These are phyloP conservation scores for Copidosoma floridanum DNA, from an alignment of 1,140 invertebrate genomes.

Conservation along the genomic window DNA sequence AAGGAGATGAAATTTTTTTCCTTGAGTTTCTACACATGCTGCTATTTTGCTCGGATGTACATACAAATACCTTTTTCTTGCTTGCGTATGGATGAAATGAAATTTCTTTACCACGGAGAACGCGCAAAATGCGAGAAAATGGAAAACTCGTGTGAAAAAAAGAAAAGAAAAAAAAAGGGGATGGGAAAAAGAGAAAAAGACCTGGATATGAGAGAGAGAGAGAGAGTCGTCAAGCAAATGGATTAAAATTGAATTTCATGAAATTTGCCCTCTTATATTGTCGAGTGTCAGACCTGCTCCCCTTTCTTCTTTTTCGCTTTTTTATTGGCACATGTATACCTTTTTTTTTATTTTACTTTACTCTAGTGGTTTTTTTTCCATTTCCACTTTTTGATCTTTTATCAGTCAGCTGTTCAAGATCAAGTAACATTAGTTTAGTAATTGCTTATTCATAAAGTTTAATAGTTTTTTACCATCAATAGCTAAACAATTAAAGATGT, in stretches of 20 bases:
- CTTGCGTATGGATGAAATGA: constrained; percentile 11
- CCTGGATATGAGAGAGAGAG: neutral
- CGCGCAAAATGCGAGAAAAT: constrained; percentile 11
- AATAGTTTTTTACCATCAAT: too few species aligned
- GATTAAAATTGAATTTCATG: constrained; percentile 36
- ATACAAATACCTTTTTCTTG: constrained; percentile 4
- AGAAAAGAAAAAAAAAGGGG: too few species aligned
- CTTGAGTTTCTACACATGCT: too few species aligned
- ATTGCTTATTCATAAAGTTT: too few species aligned
- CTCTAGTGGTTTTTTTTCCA: too few species aligned
- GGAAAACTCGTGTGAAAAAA: constrained; percentile 5
- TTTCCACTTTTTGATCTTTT: too few species aligned
- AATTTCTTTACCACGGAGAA: constrained; percentile 11
- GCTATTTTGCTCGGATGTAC: too few species aligned
- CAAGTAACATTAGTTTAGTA: too few species aligned
- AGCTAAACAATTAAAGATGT: too few species aligned
- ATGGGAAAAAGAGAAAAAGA: neutral
- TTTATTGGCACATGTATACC: too few species aligned
- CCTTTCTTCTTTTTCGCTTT: constrained; percentile 27
- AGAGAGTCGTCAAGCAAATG: constrained; percentile 8
- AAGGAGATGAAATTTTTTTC: constrained; percentile 9
- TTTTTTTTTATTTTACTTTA: too few species aligned
- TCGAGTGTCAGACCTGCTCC: constrained; percentile 22
- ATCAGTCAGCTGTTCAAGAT: too few species aligned
- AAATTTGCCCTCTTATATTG: constrained; percentile 33